Evolutionary conservation across 2,113 vertebrate genomes (phyloP).

Genomic region (Hystrix cristata): DNA sequence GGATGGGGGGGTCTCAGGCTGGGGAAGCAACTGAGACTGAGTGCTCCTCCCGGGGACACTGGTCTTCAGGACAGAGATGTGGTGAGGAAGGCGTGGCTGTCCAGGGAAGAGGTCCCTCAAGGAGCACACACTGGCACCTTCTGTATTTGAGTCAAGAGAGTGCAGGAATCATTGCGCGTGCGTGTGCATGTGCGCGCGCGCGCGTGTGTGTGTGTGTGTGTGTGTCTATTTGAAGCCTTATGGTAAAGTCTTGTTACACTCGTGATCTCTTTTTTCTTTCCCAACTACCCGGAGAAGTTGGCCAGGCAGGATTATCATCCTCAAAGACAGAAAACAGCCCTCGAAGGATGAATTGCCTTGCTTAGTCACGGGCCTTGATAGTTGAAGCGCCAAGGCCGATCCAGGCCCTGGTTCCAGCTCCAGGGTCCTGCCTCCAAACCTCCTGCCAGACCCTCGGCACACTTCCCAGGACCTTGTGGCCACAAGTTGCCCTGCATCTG

Average conservation of each 20-base stretch:
- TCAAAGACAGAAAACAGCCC: neutral
- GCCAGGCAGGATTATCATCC: neutral
- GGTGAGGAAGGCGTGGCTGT: neutral
- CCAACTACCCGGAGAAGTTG: neutral
- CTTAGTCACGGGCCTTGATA: neutral
- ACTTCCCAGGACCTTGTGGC: neutral
- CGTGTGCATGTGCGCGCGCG: neutral
- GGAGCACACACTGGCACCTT: neutral
- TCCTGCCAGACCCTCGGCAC: neutral
- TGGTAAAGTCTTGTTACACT: neutral
- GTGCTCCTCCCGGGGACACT: neutral
- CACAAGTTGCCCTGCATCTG: neutral
- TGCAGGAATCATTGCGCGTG: neutral
- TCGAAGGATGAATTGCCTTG: neutral
- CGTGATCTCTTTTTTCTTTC: neutral
- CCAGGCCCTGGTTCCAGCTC: neutral
- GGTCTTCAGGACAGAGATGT: neutral
- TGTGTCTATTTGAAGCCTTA: neutral
- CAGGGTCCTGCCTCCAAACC: neutral
- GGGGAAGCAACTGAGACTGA: neutral
- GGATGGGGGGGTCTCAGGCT: accelerated
- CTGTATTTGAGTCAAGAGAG: neutral
- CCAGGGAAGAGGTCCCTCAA: neutral
- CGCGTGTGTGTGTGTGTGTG: neutral
- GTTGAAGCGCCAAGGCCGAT: neutral